Evolutionary conservation across 2,888 invertebrate species (phyloP).

Genomic region (Ecliptopera silaceata): DNA sequence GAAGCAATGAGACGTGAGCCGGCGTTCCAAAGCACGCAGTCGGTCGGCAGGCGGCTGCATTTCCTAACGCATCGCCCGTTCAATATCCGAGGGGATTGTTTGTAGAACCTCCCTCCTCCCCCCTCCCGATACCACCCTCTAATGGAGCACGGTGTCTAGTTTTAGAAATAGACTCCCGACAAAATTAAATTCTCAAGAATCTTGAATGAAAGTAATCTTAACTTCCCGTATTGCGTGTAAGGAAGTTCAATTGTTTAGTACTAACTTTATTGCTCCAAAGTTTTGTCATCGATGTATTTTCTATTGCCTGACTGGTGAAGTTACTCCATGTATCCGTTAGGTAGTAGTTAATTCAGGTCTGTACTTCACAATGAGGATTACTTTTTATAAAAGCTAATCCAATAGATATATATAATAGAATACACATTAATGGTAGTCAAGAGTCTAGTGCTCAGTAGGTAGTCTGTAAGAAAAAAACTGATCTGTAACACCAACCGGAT

Average conservation of each 20-base stretch:
- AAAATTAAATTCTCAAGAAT: conserved; percentile 40
- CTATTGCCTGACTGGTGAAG: conserved; percentile 1
- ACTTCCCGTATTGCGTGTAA: conserved; percentile 28
- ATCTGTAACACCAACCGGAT: too few species aligned
- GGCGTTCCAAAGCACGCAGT: conserved; percentile 61
- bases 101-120: conserved; percentile 59
- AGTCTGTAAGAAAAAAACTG: too few species aligned
- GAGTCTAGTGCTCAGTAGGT: too few species aligned
- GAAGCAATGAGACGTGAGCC: conserved; percentile 63
- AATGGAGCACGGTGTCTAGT: conserved; percentile 61
- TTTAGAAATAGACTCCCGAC: conserved; percentile 66
- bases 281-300: conserved; percentile 12
- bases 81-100: conserved; percentile 82
- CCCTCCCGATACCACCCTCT: conserved; percentile 50
- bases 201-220: conserved; percentile 34
- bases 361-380: too few species aligned
- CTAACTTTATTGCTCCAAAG: conserved; percentile 23
- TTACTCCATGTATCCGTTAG: neutral
- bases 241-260: conserved; percentile 28
- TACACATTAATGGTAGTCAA: too few species aligned
- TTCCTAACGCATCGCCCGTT: conserved; percentile 80
- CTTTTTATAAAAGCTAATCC: too few species aligned
- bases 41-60: conserved; percentile 59
- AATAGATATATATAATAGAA: too few species aligned
- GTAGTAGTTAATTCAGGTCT: too few species aligned